Evolutionary conservation across 2,113 vertebrate species (phyloP).

Genomic region (Calyptommatus sinebrachiatus): DNA sequence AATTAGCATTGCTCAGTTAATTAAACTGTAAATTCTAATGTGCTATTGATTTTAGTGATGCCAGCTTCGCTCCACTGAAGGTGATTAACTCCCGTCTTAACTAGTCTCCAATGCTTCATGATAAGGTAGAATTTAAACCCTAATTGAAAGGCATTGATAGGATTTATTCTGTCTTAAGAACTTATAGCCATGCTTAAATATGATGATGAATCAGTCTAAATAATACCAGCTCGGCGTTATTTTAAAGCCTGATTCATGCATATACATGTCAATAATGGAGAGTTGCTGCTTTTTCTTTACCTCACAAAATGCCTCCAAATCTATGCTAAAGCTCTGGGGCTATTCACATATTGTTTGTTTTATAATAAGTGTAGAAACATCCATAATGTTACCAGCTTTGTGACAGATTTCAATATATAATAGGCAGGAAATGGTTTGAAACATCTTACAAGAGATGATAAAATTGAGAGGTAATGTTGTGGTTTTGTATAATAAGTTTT

Average conservation of each 20-base stretch:
- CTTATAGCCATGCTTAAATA: background rate
- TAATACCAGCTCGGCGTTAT: background rate
- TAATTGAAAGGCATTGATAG: constrained; percentile 15
- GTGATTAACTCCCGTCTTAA: constrained; percentile 1
- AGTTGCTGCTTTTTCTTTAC: background rate
- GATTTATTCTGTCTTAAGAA: background rate
- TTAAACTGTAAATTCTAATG: constrained; percentile 21
- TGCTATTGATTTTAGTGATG: constrained; percentile 9
- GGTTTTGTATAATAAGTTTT: too few relatives aligned
- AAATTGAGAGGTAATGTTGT: too few relatives aligned
- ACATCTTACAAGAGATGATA: too few relatives aligned
- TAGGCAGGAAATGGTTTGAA: too few relatives aligned
- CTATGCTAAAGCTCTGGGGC: too few relatives aligned
- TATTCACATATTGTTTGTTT: too few relatives aligned
- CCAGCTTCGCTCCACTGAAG: constrained; percentile 8
- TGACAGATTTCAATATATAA: too few relatives aligned
- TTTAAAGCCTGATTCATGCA: background rate
- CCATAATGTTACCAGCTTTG: too few relatives aligned
- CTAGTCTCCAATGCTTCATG: background rate
- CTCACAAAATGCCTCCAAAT: too few relatives aligned
- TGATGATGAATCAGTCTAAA: background rate
- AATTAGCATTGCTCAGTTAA: constrained; percentile 16
- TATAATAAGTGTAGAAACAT: too few relatives aligned
- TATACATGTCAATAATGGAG: background rate
- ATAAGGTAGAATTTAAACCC: background rate